Evolutionary conservation across 30 jellyfish, hydroid and myxozoan genomes (phyloP).

Genomic region (Cassiopea andromeda): DNA sequence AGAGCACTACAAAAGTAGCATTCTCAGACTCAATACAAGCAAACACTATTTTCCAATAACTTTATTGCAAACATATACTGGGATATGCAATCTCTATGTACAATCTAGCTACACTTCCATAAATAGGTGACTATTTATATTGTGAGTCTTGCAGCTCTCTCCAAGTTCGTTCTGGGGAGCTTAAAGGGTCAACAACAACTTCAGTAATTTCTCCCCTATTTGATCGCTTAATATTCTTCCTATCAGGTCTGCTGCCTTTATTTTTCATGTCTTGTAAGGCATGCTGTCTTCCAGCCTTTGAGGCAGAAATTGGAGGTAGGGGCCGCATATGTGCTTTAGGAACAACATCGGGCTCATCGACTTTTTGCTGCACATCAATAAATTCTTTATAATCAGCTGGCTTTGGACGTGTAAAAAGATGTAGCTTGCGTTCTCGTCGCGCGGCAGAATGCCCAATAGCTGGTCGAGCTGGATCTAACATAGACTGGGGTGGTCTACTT

Average conservation of each 20-base stretch:
- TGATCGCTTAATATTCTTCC: slow-evolving; percentile 8
- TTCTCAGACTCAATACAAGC: neutral
- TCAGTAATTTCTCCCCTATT: slow-evolving; percentile 54
- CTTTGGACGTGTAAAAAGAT: slow-evolving; percentile 44
- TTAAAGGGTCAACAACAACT: slow-evolving; percentile 59
- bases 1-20: too few species aligned
- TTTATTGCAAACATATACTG: neutral
- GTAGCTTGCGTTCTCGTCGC: slow-evolving; percentile 76
- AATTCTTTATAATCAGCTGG: slow-evolving; percentile 88
- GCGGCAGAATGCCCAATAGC: slow-evolving; percentile 80
- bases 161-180: slow-evolving; percentile 79
- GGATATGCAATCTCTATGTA: neutral
- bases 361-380: slow-evolving; percentile 46
- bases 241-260: slow-evolving; percentile 3
- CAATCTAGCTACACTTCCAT: neutral
- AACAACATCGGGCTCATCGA: slow-evolving; percentile 37
- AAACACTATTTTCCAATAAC: neutral
- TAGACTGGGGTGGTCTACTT: slow-evolving; percentile 74
- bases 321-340: slow-evolving; percentile 75
- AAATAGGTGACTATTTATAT: neutral
- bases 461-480: slow-evolving; percentile 72
- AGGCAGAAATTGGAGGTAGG: slow-evolving; percentile 88
- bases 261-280: slow-evolving; percentile 10
- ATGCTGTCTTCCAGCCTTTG: slow-evolving; percentile 56
- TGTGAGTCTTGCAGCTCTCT: slow-evolving; percentile 64